phyloP scores from a whole-genome alignment of 2,113 vertebrate species.

The Xiphias gladius region DNA sequence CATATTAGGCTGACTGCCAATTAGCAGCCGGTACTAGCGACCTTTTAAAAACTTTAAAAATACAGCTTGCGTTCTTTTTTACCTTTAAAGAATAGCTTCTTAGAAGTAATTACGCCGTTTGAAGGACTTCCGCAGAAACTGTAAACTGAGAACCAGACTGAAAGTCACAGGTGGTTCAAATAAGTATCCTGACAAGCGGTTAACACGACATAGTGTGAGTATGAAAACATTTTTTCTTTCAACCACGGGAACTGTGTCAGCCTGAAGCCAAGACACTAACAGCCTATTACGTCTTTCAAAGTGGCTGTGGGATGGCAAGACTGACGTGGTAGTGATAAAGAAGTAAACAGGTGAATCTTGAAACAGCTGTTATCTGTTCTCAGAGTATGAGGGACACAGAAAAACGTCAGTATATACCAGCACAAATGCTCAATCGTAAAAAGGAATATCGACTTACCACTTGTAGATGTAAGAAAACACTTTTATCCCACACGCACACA shows the following conservation, averaged over 20 bases:
- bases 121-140: background rate
- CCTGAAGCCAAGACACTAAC: background rate
- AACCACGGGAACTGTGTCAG: background rate
- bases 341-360: background rate
- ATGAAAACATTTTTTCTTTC: background rate
- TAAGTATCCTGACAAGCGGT: background rate
- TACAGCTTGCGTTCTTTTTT: background rate
- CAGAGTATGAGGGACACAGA: background rate
- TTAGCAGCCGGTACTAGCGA: background rate
- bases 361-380: background rate
- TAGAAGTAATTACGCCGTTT: background rate
- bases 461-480: background rate
- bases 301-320: background rate
- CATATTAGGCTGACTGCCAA: background rate
- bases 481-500: constrained; percentile 8
- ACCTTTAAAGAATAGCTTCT: no score
- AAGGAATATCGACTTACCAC: background rate
- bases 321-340: background rate
- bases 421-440: background rate
- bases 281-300: background rate
- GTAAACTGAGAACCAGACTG: background rate
- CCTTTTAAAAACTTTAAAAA: background rate
- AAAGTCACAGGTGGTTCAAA: background rate
- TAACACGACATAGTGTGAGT: background rate
- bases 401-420: background rate